phyloP scores from a whole-genome alignment of 2,888 invertebrate species.

The Glyphotaelius pellucidus region DNA sequence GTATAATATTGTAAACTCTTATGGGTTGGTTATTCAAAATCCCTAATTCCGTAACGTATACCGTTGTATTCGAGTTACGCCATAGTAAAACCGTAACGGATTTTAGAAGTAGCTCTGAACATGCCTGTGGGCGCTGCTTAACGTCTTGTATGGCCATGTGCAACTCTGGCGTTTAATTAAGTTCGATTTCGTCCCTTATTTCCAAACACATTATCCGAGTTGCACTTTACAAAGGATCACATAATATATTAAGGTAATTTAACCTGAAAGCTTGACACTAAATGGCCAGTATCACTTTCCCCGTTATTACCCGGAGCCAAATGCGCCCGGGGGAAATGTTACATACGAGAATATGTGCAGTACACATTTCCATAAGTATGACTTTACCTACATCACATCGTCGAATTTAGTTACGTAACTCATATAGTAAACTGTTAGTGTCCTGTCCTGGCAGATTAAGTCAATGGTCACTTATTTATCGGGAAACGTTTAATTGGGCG shows the following conservation, averaged over 20 bases:
- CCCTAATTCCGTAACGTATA: not conserved
- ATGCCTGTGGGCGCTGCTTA: not conserved
- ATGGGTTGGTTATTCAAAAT: not conserved
- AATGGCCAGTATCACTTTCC: not conserved
- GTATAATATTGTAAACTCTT: not conserved
- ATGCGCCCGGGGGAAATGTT: constrained; percentile 3
- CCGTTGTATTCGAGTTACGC: not conserved
- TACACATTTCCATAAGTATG: not conserved
- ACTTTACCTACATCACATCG: not conserved
- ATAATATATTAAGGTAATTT: not conserved
- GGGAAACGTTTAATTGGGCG: not conserved
- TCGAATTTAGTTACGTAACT: not conserved
- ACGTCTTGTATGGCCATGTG: not conserved
- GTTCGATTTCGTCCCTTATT: not conserved
- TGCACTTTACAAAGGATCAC: not conserved
- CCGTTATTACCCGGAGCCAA: not conserved
- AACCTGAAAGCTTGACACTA: not conserved
- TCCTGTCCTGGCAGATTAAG: not conserved
- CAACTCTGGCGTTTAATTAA: not conserved
- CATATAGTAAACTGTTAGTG: not conserved
- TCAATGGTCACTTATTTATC: not conserved
- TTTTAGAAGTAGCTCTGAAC: not conserved
- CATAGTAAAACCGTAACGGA: not conserved
- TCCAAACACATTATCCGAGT: constrained; percentile 10
- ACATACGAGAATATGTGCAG: not conserved